Base-by-base conservation (phyloP, 2,888 invertebrate genomes). In the Cistogaster globosa region DNA sequence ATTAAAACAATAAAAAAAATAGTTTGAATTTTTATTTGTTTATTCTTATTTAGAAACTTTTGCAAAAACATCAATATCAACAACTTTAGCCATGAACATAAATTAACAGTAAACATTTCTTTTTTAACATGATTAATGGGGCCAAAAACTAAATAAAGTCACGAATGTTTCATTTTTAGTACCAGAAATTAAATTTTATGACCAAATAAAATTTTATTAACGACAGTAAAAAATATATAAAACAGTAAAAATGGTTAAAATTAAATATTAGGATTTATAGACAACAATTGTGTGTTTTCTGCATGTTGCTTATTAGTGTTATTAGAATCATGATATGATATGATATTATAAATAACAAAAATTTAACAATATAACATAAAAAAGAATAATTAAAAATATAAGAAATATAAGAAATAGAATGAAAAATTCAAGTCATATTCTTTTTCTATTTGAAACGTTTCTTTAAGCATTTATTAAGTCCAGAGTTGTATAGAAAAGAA, bases 51-150 rank as follows among this genome's bases (percentile, higher is more conserved):
- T 14, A 4, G 45, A 48, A 48, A 14, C 16, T 48, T 48, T 48
- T 48, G 16, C 45, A 48, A 48, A 6, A 48, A 48, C n/a, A n/a
- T 48, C 45, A 48, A 48, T 48, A 48, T 12, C 1, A 42, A n/a
- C 14, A 48, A 76, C 32, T 55, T 42, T n/a, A 79, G 42, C 38
- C 68, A 22, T 20, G 55, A 57, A 65, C 32, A 32, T 32, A 32
- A 60, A 62, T 36, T 18, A 48, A 60, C 48, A 77, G 22, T 38
- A 65, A 48, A 26, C n/a, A 20, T 51, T 65, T 32, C 16, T 63
- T 79, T 58, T 72, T 71, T 63, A 65, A 53, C 57, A 68, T 60
- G 26, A 58, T 26, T 58, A 57, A 71, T 71, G 58, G 18, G 71
- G 22, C 58, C 57, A 58, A 58, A 42, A 32, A 32, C 7, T 32